Base-by-base conservation (phyloP, 2,888 invertebrate genomes). In the Embidobia sp. region DNA sequence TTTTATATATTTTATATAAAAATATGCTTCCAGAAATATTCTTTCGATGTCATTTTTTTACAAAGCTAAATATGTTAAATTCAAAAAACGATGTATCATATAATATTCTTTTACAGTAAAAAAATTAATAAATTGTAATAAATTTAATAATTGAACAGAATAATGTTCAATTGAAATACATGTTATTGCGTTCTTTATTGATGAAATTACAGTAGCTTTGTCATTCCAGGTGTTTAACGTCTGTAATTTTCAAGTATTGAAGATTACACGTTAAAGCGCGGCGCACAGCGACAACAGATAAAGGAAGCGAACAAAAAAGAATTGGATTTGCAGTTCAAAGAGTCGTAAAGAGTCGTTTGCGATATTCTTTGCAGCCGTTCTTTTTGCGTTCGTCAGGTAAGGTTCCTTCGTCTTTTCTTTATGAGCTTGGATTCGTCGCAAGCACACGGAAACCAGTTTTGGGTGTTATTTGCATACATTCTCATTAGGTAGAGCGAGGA, bases 381-480 rank as follows among this genome's bases (percentile, higher is more conserved):
- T 33, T 61, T 61, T 29, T 13, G 11, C 8, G 3, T 66, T 35
- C 37, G 42, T 11, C 18, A 7, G 8, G 1, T 3, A 22, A 16
- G n/a, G 5, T 10, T 49, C 15, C 37, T 66, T 40, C 53, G 22
- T 48, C 31, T 59, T 48, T 70, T 53, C 48, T n/a, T n/a, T n/a
- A 48, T 63, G 26, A 33, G 18, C 46, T 2, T 42, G 13, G 44
- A 49, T 44, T 53, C 35, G 33, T 59, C 55, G 53, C 37, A 40
- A 31, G 31, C 57, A 69, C 66, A 35, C 42, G 44, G 46, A 53
- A 76, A 72, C 66, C 26, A 37, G 61, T 51, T 48, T 55, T 31
- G 51, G 67, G 77, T 76, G 81, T 86, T 87, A 86, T 86, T 87
- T 87, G 85, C 87, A 86, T 87, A 86, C 83, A 82, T 85, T 85